Evolutionary conservation across 2,888 invertebrate genomes (phyloP), one percentile per base, ranked within the genome.

Genomic region (Torymus texanus): DNA sequence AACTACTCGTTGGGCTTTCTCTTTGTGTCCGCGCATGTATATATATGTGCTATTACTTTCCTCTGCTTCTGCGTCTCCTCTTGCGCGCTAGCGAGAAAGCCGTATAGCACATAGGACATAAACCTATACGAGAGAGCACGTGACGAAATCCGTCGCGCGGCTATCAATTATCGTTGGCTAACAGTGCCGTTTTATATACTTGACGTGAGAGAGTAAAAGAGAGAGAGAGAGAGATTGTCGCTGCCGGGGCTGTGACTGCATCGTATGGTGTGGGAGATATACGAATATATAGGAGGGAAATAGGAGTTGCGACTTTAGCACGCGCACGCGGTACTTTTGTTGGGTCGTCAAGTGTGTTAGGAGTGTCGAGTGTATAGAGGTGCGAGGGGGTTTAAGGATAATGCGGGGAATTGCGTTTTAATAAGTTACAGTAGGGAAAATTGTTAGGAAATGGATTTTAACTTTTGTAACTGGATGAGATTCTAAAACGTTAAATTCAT

Each of bases 141-240:
- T 80, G 79, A 81, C 81, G 83, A 84, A 84, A 84, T 83, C 72
- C 75, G 80, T 84, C 83, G 80, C 82, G 81, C 67, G 76, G 82
- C 81, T 81, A 84, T 84, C 84, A 82, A 84, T 84, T 84, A 84
- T 84, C 82, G 83, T 65, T 72, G 75, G 13, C 66, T 68, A 75
- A 75, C 75, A 75, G 75, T 66, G 75, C 67, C 79, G 79, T 79
- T 79, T 79, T 75, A 75, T 78, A 61, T 72, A 62, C 62, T 63
- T 21, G 14, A 4, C 59, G 29, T 70, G 62, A 29, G 29, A 29
- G 29, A 29, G 63, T 8, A 13, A 51, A 53, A 67, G 67, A 53
- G 50, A 67, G 55, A 41, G 63, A 63, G 63, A n/a, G 21, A 59
- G 59, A 18, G 21, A 13, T 18, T 18, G 21, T 41, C 29, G 63